Conservation (phyloP, 2,888 invertebrate genomes). For the Trachelus stipa region DNA sequence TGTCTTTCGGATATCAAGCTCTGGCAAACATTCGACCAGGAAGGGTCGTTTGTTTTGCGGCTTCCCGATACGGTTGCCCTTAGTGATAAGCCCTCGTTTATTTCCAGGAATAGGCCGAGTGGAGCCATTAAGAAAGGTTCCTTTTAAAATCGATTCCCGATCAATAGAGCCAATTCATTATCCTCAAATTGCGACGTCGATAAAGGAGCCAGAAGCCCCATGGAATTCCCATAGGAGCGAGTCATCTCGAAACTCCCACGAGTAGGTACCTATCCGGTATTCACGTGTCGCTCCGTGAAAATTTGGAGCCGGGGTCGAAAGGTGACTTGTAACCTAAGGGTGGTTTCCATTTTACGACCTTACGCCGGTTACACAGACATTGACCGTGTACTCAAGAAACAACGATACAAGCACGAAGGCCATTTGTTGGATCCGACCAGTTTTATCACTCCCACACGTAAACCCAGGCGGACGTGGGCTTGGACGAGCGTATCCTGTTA, state of each 20-base stretch:
- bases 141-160: slow-evolving; percentile 18
- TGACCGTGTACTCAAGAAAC: background rate
- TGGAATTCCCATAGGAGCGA: background rate
- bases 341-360: background rate
- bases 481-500: background rate
- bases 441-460: background rate
- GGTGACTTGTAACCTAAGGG: background rate
- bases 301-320: background rate
- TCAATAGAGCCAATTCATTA: slow-evolving; percentile 6
- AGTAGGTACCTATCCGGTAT: background rate
- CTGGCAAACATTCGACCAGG: background rate
- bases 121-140: slow-evolving; percentile 16
- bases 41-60: slow-evolving; percentile 8
- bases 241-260: background rate
- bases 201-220: background rate
- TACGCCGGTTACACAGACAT: background rate
- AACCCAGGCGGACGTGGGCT: background rate
- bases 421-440: background rate
- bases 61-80: slow-evolving; percentile 23
- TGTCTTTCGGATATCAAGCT: background rate
- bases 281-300: background rate
- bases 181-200: background rate
- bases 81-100: slow-evolving; percentile 30
- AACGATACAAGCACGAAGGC: background rate
- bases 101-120: slow-evolving; percentile 22